A percentile compares a stretch with the other conserved stretches of the same genome.
These are phyloP conservation scores for Sesia bembeciformis DNA, from an alignment of 2,888 invertebrate genomes.

Conservation along the genomic window DNA sequence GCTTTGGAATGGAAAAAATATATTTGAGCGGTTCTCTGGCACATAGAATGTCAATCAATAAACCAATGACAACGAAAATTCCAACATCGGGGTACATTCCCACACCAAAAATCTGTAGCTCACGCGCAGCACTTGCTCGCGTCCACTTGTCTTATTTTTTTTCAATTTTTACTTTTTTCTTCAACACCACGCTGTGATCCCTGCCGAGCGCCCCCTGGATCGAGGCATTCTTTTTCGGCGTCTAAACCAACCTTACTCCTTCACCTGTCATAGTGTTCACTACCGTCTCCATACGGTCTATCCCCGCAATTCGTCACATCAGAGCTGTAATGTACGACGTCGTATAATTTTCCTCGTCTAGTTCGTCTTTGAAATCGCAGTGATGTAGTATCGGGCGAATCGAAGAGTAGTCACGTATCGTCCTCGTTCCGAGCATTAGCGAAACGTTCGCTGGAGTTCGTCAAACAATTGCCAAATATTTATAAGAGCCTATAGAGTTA, in stretches of 20 bases:
- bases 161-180: constrained; percentile 19
- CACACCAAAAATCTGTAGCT: constrained; percentile 14
- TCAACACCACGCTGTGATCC: constrained; percentile 16
- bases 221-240: constrained; percentile 1
- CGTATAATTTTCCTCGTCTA: not conserved
- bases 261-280: too few species aligned
- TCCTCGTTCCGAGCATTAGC: constrained; percentile 21
- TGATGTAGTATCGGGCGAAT: constrained; percentile 24
- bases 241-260: too few species aligned
- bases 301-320: too few species aligned
- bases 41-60: not conserved
- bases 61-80: not conserved
- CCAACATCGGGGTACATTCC: constrained; percentile 7
- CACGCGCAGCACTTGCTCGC: constrained; percentile 16
- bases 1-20: too few species aligned
- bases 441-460: constrained; percentile 15
- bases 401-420: constrained; percentile 33
- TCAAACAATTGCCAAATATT: constrained; percentile 10
- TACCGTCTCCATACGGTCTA: too few species aligned
- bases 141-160: constrained; percentile 27
- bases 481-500: not conserved
- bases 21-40: too few species aligned
- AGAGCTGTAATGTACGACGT: constrained; percentile 1
- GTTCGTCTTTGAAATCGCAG: not conserved
- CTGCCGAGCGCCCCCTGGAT: constrained; percentile 27